A percentile compares a stretch with the other conserved stretches of the same genome.
phyloP scores from a whole-genome alignment of 1,140 invertebrate genomes.

The Orchesella cincta region DNA sequence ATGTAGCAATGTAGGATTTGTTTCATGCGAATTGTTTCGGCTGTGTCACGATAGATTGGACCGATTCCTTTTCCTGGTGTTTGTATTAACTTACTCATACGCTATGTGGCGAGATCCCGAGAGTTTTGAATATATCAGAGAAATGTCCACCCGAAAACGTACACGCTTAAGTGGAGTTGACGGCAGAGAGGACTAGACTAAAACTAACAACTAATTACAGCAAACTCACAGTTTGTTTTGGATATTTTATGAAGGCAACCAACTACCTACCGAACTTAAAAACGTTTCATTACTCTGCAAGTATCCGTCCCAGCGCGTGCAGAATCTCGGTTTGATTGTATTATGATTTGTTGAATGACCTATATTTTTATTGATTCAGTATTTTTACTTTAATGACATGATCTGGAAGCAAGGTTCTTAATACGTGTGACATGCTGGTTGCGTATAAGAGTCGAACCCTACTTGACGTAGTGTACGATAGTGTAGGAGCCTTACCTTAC shows the following conservation, averaged over 20 bases:
- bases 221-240: neutral
- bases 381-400: no score
- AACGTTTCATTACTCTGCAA: neutral
- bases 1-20: no score
- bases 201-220: neutral
- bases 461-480: no score
- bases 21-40: neutral
- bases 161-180: neutral
- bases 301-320: neutral
- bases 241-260: neutral
- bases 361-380: no score
- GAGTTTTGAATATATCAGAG: slow-evolving; percentile 37
- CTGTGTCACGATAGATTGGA: slow-evolving; percentile 36
- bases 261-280: no score
- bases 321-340: neutral
- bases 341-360: no score
- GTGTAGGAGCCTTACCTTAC: no score
- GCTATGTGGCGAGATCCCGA: slow-evolving; percentile 30
- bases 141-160: slow-evolving; percentile 32
- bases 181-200: neutral
- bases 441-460: no score
- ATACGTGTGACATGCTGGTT: no score
- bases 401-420: no score
- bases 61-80: slow-evolving; percentile 28
- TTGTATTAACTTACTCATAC: slow-evolving; percentile 31